A percentile compares a stretch with the other conserved stretches of the same genome.
phyloP scores from a whole-genome alignment of 1,140 invertebrate genomes.

The Eurosta solidaginis region DNA sequence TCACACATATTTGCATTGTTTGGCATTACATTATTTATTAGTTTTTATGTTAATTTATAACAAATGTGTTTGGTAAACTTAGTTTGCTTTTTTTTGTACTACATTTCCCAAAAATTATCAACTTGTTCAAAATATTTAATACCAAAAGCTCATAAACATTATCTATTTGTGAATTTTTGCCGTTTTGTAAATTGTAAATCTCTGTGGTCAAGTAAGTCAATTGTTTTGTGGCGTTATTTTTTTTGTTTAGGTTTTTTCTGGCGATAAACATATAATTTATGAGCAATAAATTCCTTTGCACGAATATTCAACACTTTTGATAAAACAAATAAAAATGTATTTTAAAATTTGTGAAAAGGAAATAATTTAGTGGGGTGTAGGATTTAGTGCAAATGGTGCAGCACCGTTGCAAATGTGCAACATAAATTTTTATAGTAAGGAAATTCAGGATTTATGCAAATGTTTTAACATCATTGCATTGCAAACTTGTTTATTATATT shows the following conservation, averaged over 20 bases:
- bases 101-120: not conserved
- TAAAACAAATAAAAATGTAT: not conserved
- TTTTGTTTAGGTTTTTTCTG: not conserved
- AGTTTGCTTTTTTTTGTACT: not conserved
- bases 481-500: too few species aligned
- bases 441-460: too few species aligned
- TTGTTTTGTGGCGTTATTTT: not conserved
- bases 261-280: conserved; percentile 13
- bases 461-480: too few species aligned
- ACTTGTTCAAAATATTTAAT: conserved; percentile 1
- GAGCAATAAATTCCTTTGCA: conserved; percentile 11
- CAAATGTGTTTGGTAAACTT: conserved; percentile 8
- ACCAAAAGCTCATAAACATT: not conserved
- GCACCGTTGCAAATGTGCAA: too few species aligned
- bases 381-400: too few species aligned
- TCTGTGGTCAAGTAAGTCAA: not conserved
- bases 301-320: not conserved
- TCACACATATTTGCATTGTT: too few species aligned
- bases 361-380: too few species aligned
- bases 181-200: not conserved
- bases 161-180: not conserved
- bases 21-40: conserved; percentile 12
- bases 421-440: too few species aligned
- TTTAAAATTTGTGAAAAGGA: not conserved
- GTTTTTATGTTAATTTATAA: conserved; percentile 13